A percentile compares a stretch with the other conserved stretches of the same genome.
phyloP scores from a whole-genome alignment of 2,113 vertebrate genomes.

The Seriola dumerili region DNA sequence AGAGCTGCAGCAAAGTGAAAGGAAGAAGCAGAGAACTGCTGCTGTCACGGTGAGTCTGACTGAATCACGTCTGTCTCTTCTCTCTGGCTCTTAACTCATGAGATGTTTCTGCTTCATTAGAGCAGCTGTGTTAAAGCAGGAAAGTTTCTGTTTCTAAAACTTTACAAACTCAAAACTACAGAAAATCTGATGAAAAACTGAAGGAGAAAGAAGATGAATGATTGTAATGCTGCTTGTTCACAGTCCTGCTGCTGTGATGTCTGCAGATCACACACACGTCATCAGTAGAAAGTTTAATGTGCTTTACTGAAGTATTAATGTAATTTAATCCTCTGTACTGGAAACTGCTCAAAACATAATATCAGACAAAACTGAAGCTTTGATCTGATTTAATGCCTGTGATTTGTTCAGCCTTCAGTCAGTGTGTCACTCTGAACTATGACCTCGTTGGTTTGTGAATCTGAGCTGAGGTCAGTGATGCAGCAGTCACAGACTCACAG shows the following conservation, averaged over 20 bases:
- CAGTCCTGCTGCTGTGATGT: background rate
- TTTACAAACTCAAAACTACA: background rate
- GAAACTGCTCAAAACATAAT: no score
- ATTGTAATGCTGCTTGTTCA: background rate
- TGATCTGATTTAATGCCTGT: no score
- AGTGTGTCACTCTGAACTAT: no score
- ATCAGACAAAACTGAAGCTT: no score
- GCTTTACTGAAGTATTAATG: background rate
- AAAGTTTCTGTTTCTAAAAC: background rate
- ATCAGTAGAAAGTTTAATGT: no score
- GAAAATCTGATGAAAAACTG: background rate
- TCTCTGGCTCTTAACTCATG: background rate
- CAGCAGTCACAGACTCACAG: no score
- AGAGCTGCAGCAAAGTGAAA: background rate
- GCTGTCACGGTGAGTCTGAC: conserved; percentile 23
- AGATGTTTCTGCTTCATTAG: background rate
- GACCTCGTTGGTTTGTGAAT: no score
- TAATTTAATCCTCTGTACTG: no score
- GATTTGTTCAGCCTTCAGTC: no score
- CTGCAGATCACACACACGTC: no score
- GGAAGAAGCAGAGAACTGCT: background rate
- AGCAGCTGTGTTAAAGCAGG: background rate
- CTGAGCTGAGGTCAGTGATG: no score
- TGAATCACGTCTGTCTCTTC: background rate
- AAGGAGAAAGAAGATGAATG: background rate